These are phyloP conservation scores for Pristionchus maxplancki DNA, from an alignment of 2,888 invertebrate species.

Conservation along the genomic window DNA sequence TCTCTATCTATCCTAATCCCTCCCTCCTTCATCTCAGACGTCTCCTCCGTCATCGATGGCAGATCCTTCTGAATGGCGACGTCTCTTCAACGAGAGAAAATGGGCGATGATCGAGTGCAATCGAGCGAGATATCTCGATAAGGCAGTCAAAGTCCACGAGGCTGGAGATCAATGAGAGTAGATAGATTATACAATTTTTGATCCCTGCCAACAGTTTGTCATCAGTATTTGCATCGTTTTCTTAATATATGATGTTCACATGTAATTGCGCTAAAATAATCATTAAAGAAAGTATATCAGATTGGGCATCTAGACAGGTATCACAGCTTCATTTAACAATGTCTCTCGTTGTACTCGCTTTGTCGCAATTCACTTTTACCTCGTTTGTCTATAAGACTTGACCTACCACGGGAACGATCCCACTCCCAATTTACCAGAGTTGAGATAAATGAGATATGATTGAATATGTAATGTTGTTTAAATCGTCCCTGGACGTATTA, in stretches of 20 bases:
- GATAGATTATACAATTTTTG: neutral
- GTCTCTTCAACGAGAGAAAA: slow-evolving; percentile 63
- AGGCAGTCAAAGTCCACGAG: neutral
- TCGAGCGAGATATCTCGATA: slow-evolving; percentile 63
- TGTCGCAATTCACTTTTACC: neutral
- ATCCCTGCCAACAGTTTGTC: neutral
- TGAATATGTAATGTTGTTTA: neutral
- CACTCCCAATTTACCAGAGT: neutral
- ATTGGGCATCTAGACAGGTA: slow-evolving; percentile 36
- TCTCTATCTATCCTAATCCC: neutral
- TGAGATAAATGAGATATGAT: slow-evolving; percentile 25
- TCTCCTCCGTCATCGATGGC: slow-evolving; percentile 15
- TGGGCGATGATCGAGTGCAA: slow-evolving; percentile 70
- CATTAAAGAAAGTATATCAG: neutral
- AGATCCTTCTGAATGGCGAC: slow-evolving; percentile 59
- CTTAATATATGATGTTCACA: neutral
- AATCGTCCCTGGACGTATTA: neutral
- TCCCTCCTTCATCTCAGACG: neutral
- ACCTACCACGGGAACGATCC: slow-evolving; percentile 14
- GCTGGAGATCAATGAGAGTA: neutral
- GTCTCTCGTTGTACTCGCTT: neutral
- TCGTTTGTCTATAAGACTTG: slow-evolving; percentile 19
- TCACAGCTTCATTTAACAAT: neutral
- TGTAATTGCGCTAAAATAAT: slow-evolving; percentile 1
- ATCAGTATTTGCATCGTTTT: neutral